Evolutionary conservation across 2,888 invertebrate genomes (phyloP).

Genomic region (Plebejus melissa): DNA sequence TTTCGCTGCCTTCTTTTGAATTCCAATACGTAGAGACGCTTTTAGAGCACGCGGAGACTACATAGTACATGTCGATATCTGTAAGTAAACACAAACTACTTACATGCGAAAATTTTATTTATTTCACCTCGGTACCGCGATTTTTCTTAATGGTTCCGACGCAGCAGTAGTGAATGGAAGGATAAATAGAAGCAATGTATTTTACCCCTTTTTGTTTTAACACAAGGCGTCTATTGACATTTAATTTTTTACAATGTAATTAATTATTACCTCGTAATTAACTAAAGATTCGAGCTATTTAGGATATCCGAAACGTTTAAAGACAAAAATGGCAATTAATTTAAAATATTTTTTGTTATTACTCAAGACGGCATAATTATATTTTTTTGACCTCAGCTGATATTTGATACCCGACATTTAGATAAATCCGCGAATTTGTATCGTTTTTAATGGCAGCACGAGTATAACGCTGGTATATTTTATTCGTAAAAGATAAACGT

Average conservation of each 20-base stretch:
- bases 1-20: constrained; percentile 36
- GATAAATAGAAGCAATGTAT: not conserved
- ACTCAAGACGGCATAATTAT: not conserved
- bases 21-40: constrained; percentile 33
- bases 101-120: constrained; percentile 14
- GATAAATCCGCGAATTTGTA: not conserved
- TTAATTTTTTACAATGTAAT: not conserved
- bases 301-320: constrained; percentile 13
- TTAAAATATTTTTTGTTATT: not conserved
- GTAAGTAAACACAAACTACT: constrained; percentile 25
- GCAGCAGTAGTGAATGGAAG: not conserved
- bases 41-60: constrained; percentile 33
- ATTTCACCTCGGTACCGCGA: not conserved
- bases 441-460: not conserved
- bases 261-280: not conserved
- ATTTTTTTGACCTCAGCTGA: not conserved
- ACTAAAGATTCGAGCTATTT: not conserved
- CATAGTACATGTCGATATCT: constrained; percentile 29
- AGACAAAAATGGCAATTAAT: not conserved
- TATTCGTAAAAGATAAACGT: constrained; percentile 8
- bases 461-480: not conserved
- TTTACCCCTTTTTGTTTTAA: too few relatives aligned
- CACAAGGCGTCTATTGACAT: not conserved
- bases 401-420: not conserved
- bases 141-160: not conserved